A percentile compares a stretch with the other conserved stretches of the same genome.
phyloP scores from a whole-genome alignment of 2,797 vertebrate species.

The Sarcophilus harrisii region DNA sequence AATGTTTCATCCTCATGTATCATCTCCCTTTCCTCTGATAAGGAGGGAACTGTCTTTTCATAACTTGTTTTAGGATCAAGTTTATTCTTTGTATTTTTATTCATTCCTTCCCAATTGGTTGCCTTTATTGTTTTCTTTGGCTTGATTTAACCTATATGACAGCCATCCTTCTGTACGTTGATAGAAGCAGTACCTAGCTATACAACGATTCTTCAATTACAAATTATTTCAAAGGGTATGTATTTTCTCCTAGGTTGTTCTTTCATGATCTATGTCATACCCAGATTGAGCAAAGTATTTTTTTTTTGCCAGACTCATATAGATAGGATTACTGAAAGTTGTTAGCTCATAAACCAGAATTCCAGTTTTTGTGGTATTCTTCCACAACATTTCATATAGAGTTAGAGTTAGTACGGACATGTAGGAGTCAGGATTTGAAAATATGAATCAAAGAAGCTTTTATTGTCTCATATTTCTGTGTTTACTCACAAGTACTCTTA shows the following conservation, averaged over 20 bases:
- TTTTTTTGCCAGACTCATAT: neutral
- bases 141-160: neutral
- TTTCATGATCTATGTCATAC: neutral
- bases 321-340: neutral
- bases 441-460: neutral
- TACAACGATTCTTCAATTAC: neutral
- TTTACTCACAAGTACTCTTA: neutral
- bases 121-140: neutral
- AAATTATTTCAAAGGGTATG: neutral
- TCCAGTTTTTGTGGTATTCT: neutral
- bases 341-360: neutral
- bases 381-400: neutral
- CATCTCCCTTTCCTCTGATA: neutral
- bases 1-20: neutral
- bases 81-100: neutral
- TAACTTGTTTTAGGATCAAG: neutral
- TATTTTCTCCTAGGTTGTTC: neutral
- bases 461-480: neutral
- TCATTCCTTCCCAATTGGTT: neutral
- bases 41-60: neutral
- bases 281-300: neutral
- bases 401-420: neutral
- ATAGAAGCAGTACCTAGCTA: neutral
- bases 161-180: neutral
- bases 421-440: neutral